Evolutionary conservation across 2,797 vertebrate genomes (phyloP).

Genomic region (Tauraco hartlaubi): DNA sequence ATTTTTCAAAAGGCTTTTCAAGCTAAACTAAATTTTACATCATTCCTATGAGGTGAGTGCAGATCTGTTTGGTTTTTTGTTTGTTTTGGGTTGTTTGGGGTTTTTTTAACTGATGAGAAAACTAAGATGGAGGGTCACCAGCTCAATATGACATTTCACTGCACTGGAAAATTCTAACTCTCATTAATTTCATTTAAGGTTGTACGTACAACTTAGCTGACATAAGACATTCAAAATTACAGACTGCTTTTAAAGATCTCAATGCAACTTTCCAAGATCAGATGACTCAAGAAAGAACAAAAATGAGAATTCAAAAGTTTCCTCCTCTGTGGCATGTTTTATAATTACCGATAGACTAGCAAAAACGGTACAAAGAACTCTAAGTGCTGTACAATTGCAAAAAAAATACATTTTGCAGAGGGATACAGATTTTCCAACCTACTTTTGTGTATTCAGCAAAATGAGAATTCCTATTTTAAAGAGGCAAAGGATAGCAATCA

Average conservation of each 20-base stretch:
- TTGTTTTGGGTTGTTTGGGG: neutral
- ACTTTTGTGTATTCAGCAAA: neutral
- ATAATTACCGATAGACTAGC: neutral
- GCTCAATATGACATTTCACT: neutral
- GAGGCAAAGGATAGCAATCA: neutral
- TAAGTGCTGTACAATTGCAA: neutral
- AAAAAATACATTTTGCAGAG: neutral
- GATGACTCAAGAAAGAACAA: neutral
- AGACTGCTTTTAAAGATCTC: neutral
- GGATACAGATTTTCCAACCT: neutral
- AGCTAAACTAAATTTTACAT: neutral
- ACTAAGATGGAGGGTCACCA: neutral
- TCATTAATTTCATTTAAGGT: neutral
- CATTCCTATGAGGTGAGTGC: neutral
- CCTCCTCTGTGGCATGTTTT: neutral
- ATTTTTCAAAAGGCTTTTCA: neutral
- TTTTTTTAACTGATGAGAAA: neutral
- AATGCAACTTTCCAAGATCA: neutral
- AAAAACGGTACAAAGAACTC: neutral
- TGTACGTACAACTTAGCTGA: neutral
- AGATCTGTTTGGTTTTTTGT: neutral
- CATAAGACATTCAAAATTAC: neutral
- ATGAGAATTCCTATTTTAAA: neutral
- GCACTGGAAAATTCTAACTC: neutral
- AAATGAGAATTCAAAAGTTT: neutral